phyloP scores from a whole-genome alignment of 2,113 vertebrate genomes.

The Phainopepla nitens region DNA sequence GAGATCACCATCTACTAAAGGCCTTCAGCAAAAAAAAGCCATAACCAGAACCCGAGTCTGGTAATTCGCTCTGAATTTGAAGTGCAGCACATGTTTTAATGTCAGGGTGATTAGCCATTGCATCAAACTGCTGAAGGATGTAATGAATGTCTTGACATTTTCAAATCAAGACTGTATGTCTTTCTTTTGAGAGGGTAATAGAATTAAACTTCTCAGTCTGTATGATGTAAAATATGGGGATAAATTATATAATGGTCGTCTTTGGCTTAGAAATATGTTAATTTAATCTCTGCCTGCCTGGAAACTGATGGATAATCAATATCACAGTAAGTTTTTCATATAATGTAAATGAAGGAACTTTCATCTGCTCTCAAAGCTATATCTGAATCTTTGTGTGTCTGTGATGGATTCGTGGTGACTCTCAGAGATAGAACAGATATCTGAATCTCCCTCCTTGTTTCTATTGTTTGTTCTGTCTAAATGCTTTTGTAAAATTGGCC shows the following conservation, averaged over 20 bases:
- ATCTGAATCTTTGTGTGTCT: background rate
- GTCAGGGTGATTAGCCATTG: constrained; percentile 34
- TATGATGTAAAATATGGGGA: background rate
- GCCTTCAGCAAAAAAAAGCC: background rate
- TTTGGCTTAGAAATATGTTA: constrained; percentile 3
- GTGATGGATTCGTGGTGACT: background rate
- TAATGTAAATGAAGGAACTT: background rate
- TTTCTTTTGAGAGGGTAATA: constrained; percentile 2
- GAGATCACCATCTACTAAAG: background rate
- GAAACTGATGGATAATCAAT: constrained; percentile 4
- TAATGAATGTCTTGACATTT: constrained; percentile 49
- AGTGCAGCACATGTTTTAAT: constrained; percentile 9
- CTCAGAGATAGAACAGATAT: background rate
- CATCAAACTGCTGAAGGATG: constrained; percentile 5
- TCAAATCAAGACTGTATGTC: constrained; percentile 28
- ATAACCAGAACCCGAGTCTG: background rate
- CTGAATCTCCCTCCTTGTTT: background rate
- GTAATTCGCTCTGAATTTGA: background rate
- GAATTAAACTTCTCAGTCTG: constrained; percentile 2
- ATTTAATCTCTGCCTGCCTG: background rate
- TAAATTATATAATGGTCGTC: background rate
- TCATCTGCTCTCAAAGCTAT: background rate
- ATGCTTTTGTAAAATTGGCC: background rate
- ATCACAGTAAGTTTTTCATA: background rate
- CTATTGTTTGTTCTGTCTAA: background rate